These are phyloP conservation scores for Galagoides demidoff DNA, from an alignment of 2,797 vertebrate species.

Conservation along the genomic window DNA sequence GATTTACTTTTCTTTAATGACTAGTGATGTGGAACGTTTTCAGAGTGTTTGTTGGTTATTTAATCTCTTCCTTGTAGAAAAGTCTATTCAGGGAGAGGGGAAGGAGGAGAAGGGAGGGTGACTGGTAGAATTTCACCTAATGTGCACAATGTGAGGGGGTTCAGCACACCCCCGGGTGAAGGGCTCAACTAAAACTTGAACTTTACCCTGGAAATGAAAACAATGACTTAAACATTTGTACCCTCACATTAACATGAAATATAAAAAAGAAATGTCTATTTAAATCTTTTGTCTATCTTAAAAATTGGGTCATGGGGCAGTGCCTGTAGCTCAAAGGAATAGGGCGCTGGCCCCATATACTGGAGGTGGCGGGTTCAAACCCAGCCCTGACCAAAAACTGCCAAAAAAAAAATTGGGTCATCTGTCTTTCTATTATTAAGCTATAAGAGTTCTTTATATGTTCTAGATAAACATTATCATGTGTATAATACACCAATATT, in stretches of 20 bases:
- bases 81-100: background rate
- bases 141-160: too few relatives aligned
- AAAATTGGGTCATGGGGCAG: background rate
- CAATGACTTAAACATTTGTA: too few relatives aligned
- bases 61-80: background rate
- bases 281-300: background rate
- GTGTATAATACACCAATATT: background rate
- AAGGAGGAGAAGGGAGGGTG: too few relatives aligned
- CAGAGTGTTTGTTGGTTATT: background rate
- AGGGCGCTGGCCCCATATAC: too few relatives aligned
- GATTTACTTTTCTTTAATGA: background rate
- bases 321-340: too few relatives aligned
- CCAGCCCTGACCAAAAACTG: too few relatives aligned
- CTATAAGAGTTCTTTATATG: background rate
- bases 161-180: too few relatives aligned
- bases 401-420: background rate
- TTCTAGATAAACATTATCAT: background rate
- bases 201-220: too few relatives aligned
- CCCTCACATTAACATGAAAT: too few relatives aligned
- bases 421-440: background rate
- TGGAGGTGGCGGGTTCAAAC: too few relatives aligned
- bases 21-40: background rate
- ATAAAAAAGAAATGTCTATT: background rate
- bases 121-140: too few relatives aligned
- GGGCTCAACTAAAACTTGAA: too few relatives aligned